phyloP scores from a whole-genome alignment of 2,797 vertebrate genomes.

The Bovichtus variegatus region DNA sequence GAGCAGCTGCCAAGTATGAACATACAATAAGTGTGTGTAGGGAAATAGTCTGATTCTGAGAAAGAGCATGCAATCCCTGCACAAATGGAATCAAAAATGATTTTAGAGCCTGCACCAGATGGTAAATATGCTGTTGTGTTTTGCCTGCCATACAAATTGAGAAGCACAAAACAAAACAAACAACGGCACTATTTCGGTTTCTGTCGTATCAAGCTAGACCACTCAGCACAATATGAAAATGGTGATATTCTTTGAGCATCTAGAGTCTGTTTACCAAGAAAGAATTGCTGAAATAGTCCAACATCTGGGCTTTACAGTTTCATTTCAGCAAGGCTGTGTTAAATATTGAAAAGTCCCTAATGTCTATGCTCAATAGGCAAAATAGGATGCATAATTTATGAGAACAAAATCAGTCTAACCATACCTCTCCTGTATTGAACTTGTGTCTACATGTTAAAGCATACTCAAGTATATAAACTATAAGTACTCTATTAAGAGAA shows the following conservation, averaged over 20 bases:
- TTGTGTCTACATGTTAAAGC: slow-evolving; percentile 5
- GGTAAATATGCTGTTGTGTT: slow-evolving; percentile 22
- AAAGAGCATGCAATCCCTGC: neutral
- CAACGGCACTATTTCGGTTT: slow-evolving; percentile 2
- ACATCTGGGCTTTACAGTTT: slow-evolving; percentile 49
- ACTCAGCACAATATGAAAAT: slow-evolving; percentile 5
- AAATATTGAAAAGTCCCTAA: slow-evolving; percentile 47
- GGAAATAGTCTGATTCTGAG: neutral
- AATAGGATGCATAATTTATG: slow-evolving; percentile 53
- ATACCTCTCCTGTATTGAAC: neutral
- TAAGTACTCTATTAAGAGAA: neutral
- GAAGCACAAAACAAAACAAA: slow-evolving; percentile 21
- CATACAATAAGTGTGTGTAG: neutral
- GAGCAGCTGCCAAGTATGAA: slow-evolving; percentile 34
- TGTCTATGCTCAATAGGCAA: slow-evolving; percentile 20
- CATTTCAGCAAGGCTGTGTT: slow-evolving; percentile 34
- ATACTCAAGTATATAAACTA: neutral
- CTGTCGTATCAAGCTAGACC: slow-evolving; percentile 8
- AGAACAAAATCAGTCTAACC: slow-evolving; percentile 19
- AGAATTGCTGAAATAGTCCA: slow-evolving; percentile 50
- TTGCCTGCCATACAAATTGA: slow-evolving; percentile 20
- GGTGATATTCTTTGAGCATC: slow-evolving; percentile 35
- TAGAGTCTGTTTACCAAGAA: slow-evolving; percentile 48
- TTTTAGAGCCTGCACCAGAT: slow-evolving; percentile 26
- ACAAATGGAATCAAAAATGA: slow-evolving; percentile 1